Percentiles rank a stretch among this genome's conserved stretches.
Conservation (phyloP, 2,888 invertebrate species). For the Cyrtodaria siliqua region DNA sequence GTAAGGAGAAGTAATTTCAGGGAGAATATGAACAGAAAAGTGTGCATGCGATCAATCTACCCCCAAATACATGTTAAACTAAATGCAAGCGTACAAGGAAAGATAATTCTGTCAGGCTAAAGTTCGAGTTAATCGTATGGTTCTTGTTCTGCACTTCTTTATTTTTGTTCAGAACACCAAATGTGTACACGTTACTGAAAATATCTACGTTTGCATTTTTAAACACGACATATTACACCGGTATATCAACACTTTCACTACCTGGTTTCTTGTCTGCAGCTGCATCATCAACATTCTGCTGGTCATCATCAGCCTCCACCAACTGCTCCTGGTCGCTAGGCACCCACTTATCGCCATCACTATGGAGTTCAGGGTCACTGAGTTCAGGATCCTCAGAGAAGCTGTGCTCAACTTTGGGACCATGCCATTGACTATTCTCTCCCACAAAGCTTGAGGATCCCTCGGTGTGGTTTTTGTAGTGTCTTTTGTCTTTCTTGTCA, state of each 20-base stretch:
- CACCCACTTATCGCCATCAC: constrained; percentile 59
- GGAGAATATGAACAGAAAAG: too few relatives aligned
- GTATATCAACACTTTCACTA: background rate
- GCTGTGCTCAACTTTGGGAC: constrained; percentile 29
- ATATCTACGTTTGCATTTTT: too few relatives aligned
- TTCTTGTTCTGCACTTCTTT: too few relatives aligned
- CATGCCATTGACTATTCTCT: background rate
- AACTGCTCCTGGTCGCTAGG: constrained; percentile 68
- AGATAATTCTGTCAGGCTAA: too few relatives aligned
- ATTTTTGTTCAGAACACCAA: too few relatives aligned
- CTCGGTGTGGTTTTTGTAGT: constrained; percentile 45
- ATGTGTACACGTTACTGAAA: too few relatives aligned
- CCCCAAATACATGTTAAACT: too few relatives aligned
- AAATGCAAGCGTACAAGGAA: too few relatives aligned
- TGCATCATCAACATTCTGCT: constrained; percentile 1
- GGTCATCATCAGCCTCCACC: constrained; percentile 24
- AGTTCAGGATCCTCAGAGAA: constrained; percentile 62
- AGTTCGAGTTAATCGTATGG: too few relatives aligned
- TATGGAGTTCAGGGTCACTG: constrained; percentile 62
- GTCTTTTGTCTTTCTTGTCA: constrained; percentile 66
- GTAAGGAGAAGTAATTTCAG: too few relatives aligned
- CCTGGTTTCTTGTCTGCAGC: background rate
- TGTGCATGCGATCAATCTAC: too few relatives aligned
- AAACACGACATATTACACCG: too few relatives aligned
- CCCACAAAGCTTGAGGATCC: constrained; percentile 22